Evolutionary conservation across 2,888 invertebrate species (phyloP).

Genomic region (Phasia obesa): DNA sequence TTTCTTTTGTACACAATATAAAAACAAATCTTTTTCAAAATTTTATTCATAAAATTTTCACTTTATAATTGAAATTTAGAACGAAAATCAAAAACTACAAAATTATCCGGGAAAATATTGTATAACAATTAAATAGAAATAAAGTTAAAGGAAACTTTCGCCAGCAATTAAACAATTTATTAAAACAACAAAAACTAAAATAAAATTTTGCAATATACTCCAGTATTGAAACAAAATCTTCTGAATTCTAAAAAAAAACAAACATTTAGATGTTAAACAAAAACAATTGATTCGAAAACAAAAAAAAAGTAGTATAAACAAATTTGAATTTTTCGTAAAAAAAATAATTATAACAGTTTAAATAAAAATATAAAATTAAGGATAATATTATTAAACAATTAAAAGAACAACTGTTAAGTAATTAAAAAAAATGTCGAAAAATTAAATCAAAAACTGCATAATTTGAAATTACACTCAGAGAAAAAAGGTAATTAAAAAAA

Average conservation of each 20-base stretch:
- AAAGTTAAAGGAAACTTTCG: background rate
- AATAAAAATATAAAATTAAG: background rate
- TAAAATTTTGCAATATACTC: slow-evolving; percentile 41
- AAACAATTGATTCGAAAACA: background rate
- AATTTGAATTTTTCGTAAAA: background rate
- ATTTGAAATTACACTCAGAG: background rate
- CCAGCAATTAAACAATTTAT: background rate
- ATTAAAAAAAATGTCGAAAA: too few relatives aligned
- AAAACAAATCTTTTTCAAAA: too few relatives aligned
- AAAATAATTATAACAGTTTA: background rate
- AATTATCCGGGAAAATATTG: background rate
- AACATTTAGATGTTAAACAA: background rate
- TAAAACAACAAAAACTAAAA: background rate
- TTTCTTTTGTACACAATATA: too few relatives aligned
- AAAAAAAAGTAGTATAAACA: background rate
- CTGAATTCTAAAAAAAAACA: slow-evolving; percentile 15
- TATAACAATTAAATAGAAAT: background rate
- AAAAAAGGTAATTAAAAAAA: background rate
- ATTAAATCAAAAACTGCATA: background rate
- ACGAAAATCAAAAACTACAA: background rate
- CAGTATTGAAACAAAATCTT: slow-evolving; percentile 22
- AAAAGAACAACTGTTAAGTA: background rate
- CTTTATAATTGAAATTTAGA: slow-evolving; percentile 1
- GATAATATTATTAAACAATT: too few relatives aligned
- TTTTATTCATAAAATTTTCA: slow-evolving; percentile 11